These are phyloP conservation scores for Amiota communis DNA, from an alignment of 2,888 invertebrate genomes.

Conservation along the genomic window DNA sequence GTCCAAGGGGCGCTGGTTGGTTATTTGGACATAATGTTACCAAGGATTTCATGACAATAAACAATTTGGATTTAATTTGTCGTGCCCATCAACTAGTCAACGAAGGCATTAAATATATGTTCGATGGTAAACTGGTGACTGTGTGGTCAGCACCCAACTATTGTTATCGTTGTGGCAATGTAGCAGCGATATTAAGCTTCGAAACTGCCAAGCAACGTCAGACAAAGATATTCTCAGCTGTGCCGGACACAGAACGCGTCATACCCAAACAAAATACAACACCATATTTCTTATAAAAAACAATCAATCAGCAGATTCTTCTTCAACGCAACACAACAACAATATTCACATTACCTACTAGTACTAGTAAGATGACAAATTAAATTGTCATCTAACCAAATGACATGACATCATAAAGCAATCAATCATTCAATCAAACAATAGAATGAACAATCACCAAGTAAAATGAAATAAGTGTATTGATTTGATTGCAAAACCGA, in stretches of 20 bases:
- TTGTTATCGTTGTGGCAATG: slow-evolving; percentile 99
- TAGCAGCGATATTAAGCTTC: slow-evolving; percentile 96
- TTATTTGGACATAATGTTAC: slow-evolving; percentile 96
- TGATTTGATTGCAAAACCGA: too few relatives aligned
- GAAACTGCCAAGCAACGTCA: slow-evolving; percentile 83
- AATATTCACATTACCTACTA: not conserved
- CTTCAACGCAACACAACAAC: not conserved
- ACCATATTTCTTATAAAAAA: slow-evolving; percentile 92
- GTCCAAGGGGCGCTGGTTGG: slow-evolving; percentile 98
- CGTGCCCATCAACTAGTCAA: slow-evolving; percentile 99
- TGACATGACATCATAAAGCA: too few relatives aligned
- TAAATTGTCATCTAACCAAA: too few relatives aligned
- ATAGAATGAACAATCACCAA: not conserved
- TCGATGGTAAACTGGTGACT: slow-evolving; percentile 95
- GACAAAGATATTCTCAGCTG: slow-evolving; percentile 93
- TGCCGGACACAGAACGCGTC: slow-evolving; percentile 94
- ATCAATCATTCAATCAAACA: not conserved
- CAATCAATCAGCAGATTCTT: not conserved
- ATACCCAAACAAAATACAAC: slow-evolving; percentile 94
- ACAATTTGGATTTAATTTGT: slow-evolving; percentile 94
- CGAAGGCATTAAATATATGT: slow-evolving; percentile 99
- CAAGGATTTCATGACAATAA: slow-evolving; percentile 94
- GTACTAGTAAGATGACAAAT: not conserved
- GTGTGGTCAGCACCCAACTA: slow-evolving; percentile 99
- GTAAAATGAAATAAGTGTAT: too few relatives aligned